Percentiles rank a stretch among this genome's conserved stretches.
These are phyloP conservation scores for Heteronetta atricapilla DNA, from an alignment of 2,113 vertebrate genomes.

Conservation along the genomic window DNA sequence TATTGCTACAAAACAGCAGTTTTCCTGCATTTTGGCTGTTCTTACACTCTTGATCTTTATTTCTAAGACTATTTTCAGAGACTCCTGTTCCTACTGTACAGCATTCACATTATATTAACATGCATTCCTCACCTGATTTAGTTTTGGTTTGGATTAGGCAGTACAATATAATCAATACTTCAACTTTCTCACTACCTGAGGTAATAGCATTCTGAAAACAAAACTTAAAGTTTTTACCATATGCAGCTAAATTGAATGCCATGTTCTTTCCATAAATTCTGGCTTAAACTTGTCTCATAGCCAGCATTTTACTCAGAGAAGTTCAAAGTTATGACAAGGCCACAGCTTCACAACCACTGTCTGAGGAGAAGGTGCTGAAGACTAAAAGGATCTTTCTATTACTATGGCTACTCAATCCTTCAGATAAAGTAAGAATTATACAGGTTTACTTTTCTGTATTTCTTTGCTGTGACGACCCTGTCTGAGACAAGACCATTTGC, in stretches of 20 bases:
- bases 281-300: background rate
- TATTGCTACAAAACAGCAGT: background rate
- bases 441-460: background rate
- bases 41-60: background rate
- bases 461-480: background rate
- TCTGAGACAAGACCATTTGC: background rate
- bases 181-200: background rate
- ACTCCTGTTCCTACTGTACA: background rate
- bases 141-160: background rate
- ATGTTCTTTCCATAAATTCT: background rate
- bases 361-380: background rate
- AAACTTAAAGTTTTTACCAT: background rate
- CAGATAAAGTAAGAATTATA: background rate
- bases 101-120: background rate
- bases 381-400: background rate
- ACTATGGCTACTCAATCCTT: background rate
- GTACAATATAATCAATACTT: background rate
- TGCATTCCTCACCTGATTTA: too few species aligned
- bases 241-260: background rate
- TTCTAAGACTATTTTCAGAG: background rate
- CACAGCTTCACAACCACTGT: background rate
- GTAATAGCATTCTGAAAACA: background rate
- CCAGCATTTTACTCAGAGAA: background rate
- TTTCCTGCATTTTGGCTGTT: background rate
- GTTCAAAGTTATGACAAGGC: fast-evolving